Conservation (phyloP, 2,888 invertebrate species). For the Ophioninae sp. region DNA sequence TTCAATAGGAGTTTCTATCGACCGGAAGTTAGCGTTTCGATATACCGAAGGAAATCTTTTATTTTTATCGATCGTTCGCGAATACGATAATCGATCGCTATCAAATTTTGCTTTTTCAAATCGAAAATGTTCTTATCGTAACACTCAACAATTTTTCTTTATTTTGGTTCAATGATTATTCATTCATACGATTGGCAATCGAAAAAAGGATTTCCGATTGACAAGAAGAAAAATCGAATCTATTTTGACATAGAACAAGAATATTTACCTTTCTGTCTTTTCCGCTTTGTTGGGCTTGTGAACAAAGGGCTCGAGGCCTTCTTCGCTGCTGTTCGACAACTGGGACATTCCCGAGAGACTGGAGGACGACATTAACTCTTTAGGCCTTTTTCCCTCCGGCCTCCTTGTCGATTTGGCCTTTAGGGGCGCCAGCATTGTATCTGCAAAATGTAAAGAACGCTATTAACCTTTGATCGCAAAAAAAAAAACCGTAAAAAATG, state of each 20-base stretch:
- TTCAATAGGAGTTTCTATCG: too few relatives aligned
- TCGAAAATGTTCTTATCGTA: too few relatives aligned
- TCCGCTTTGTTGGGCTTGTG: constrained; percentile 75
- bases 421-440: constrained; percentile 74
- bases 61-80: too few relatives aligned
- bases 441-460: constrained; percentile 37
- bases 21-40: too few relatives aligned
- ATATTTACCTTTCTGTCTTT: constrained; percentile 73
- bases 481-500: not conserved
- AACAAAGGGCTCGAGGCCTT: constrained; percentile 77
- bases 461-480: not conserved
- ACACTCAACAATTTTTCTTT: too few relatives aligned
- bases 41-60: too few relatives aligned
- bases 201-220: not conserved
- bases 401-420: constrained; percentile 70
- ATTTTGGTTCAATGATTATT: not conserved
- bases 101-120: too few relatives aligned
- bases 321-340: constrained; percentile 79
- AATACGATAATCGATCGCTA: too few relatives aligned
- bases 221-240: not conserved
- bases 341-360: constrained; percentile 80
- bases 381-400: constrained; percentile 77
- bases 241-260: not conserved
- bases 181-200: not conserved
- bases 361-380: constrained; percentile 79